A percentile compares a stretch with the other conserved stretches of the same genome.
These are phyloP conservation scores for Eristalis tenax DNA, from an alignment of 2,888 invertebrate genomes.

Conservation along the genomic window DNA sequence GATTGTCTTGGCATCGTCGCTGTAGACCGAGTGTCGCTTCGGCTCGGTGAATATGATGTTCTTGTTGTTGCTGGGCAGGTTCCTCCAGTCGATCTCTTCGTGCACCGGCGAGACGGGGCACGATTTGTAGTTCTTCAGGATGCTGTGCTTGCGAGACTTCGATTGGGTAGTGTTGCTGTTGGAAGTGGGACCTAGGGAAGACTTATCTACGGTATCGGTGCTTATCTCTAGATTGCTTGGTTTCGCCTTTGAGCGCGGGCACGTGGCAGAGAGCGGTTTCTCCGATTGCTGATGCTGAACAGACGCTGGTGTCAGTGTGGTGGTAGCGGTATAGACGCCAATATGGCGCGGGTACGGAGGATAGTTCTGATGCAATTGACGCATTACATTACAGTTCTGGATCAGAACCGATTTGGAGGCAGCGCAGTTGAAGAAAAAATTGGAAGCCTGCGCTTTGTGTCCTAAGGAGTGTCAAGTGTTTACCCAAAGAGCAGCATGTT, in stretches of 20 bases:
- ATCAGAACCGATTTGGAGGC: constrained; percentile 80
- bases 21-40: constrained; percentile 81
- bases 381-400: constrained; percentile 81
- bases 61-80: constrained; percentile 80
- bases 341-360: constrained; percentile 81
- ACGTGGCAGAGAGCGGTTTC: constrained; percentile 46
- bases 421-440: constrained; percentile 80
- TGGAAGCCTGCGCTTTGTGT: constrained; percentile 60
- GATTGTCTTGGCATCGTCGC: constrained; percentile 83
- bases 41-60: constrained; percentile 76
- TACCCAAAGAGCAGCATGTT: constrained; percentile 61
- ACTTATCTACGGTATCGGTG: constrained; percentile 74
- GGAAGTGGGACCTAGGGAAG: constrained; percentile 73
- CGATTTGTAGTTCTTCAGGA: constrained; percentile 87
- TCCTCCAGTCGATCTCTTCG: constrained; percentile 88
- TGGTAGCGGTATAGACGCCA: constrained; percentile 77
- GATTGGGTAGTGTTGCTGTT: constrained; percentile 59
- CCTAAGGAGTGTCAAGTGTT: constrained; percentile 29
- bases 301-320: constrained; percentile 55
- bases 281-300: constrained; percentile 29
- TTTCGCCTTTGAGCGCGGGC: constrained; percentile 51
- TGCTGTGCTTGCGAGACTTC: constrained; percentile 82
- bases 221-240: constrained; percentile 52
- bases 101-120: constrained; percentile 92
- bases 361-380: constrained; percentile 81